phyloP scores from a whole-genome alignment of 2,113 vertebrate species.

The Dicrurus megarhynchus region DNA sequence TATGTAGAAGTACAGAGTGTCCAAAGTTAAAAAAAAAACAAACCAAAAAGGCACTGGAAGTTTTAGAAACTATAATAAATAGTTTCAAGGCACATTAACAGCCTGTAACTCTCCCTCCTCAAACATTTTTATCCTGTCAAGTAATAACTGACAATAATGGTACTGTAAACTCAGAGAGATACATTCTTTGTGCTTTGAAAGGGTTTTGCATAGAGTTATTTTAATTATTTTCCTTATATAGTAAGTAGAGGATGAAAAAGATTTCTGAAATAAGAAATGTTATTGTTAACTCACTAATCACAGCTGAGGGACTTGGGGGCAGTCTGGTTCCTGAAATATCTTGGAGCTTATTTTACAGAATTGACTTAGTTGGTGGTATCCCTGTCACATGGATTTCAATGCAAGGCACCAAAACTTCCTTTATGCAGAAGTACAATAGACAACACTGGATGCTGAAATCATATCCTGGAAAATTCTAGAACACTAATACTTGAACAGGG shows the following conservation, averaged over 20 bases:
- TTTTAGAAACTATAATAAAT: neutral
- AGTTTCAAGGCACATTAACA: constrained; percentile 14
- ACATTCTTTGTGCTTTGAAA: constrained; percentile 18
- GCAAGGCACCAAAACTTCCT: constrained; percentile 1
- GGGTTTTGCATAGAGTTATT: constrained; percentile 22
- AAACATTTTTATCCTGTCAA: neutral
- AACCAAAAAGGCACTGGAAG: neutral
- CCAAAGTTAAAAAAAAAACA: neutral
- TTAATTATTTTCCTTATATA: constrained; percentile 54
- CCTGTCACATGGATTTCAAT: constrained; percentile 17
- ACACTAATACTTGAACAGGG: neutral
- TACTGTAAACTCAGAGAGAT: constrained; percentile 5
- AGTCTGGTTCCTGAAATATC: constrained; percentile 33
- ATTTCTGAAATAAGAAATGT: constrained; percentile 52
- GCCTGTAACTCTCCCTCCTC: neutral
- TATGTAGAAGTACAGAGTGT: neutral
- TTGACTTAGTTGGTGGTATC: constrained; percentile 27
- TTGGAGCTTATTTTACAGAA: constrained; percentile 34
- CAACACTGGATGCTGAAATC: neutral
- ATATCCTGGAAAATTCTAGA: constrained; percentile 9
- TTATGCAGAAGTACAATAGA: neutral
- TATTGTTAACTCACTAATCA: constrained; percentile 56
- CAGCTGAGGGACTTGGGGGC: constrained; percentile 12
- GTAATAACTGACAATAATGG: neutral
- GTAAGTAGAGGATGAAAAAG: constrained; percentile 24